Percentiles rank a stretch among this genome's conserved stretches.
Evolutionary conservation across 1,140 invertebrate genomes (phyloP).

Genomic region (Euura lappo): DNA sequence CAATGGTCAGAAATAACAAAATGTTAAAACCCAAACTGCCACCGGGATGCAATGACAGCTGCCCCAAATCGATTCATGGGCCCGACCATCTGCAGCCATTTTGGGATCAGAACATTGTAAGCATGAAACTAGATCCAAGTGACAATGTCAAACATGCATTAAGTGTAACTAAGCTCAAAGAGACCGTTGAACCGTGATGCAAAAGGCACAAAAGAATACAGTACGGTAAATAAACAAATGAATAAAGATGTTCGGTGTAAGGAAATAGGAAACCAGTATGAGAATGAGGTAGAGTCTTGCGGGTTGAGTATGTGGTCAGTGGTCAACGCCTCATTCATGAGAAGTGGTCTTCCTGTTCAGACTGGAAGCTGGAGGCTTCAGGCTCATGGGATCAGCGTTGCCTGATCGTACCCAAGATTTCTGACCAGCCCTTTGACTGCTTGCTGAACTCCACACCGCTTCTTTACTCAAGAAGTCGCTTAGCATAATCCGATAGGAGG

Average conservation of each 20-base stretch:
- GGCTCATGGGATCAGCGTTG: background rate
- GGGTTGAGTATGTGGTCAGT: background rate
- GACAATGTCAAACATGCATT: too few relatives aligned
- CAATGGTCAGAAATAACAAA: too few relatives aligned
- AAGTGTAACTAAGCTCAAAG: too few relatives aligned
- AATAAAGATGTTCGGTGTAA: background rate
- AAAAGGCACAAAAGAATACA: too few relatives aligned
- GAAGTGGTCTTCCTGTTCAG: background rate
- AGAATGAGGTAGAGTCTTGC: background rate
- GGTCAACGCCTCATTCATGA: slow-evolving; percentile 6
- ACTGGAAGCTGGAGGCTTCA: background rate
- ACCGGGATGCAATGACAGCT: background rate
- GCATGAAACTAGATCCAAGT: too few relatives aligned
- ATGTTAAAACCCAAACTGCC: too few relatives aligned
- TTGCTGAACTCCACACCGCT: background rate
- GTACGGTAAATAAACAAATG: too few relatives aligned
- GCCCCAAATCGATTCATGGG: background rate
- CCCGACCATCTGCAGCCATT: background rate
- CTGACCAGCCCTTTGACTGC: background rate
- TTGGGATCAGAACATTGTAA: background rate
- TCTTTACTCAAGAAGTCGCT: too few relatives aligned
- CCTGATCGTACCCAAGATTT: slow-evolving; percentile 1
- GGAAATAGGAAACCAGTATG: background rate
- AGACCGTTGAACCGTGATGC: too few relatives aligned
- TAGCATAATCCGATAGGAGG: too few relatives aligned